Evolutionary conservation across 2,888 invertebrate genomes (phyloP).

Genomic region (Helicoverpa assulta): DNA sequence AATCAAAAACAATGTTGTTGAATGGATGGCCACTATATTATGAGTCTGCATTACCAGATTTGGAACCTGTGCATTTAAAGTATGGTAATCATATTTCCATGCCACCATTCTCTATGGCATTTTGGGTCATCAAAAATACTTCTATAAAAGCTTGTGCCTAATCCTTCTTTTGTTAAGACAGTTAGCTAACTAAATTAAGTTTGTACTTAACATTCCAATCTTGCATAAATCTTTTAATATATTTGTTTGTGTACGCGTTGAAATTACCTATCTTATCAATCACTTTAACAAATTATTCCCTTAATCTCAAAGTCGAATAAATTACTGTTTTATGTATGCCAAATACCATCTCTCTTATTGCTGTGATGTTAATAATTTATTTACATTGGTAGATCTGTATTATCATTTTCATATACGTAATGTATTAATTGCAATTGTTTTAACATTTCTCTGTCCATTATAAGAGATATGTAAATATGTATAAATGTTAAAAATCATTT

Average conservation of each 20-base stretch:
- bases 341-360: background rate
- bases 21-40: conserved; percentile 90
- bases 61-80: conserved; percentile 85
- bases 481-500: background rate
- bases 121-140: conserved; percentile 91
- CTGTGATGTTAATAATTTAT: background rate
- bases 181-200: background rate
- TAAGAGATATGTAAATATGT: background rate
- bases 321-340: background rate
- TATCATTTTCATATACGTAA: conserved; percentile 3
- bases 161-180: background rate
- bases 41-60: conserved; percentile 87
- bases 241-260: conserved; percentile 6
- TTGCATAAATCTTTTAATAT: too few species aligned
- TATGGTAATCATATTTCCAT: conserved; percentile 87
- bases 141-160: conserved; percentile 77
- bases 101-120: conserved; percentile 92
- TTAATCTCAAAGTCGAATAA: background rate
- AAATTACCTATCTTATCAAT: background rate
- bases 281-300: background rate
- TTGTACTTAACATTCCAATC: conserved; percentile 55
- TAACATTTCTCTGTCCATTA: background rate
- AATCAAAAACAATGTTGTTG: conserved; percentile 88
- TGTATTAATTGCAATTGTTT: conserved; percentile 12
- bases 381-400: conserved; percentile 8